These are phyloP conservation scores for Siderastrea siderea DNA, from an alignment of 92 coral and sea anemone genomes.

Conservation along the genomic window DNA sequence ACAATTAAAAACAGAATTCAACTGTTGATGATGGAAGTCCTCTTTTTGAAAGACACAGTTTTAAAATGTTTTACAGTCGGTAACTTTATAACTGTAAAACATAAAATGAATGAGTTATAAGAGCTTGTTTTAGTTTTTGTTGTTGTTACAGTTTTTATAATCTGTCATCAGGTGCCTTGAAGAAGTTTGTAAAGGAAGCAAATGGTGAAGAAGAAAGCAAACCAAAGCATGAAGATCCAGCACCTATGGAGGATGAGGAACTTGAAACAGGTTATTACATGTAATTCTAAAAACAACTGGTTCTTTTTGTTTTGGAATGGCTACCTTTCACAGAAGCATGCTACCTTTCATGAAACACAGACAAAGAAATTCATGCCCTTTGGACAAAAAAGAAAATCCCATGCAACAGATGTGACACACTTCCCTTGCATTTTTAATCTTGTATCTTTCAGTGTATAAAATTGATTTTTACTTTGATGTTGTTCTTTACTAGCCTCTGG, in stretches of 20 bases:
- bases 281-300: too few species aligned
- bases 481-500: constrained; percentile 55
- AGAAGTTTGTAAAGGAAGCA: constrained; percentile 56
- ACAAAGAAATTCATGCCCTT: too few species aligned
- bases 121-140: too few species aligned
- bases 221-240: constrained; percentile 39
- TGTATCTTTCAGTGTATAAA: neutral
- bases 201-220: constrained; percentile 54
- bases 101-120: neutral
- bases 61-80: too few species aligned
- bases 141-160: neutral
- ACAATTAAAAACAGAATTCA: too few species aligned
- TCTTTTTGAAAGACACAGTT: too few species aligned
- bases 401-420: neutral
- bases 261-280: constrained; percentile 8
- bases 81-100: too few species aligned
- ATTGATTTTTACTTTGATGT: neutral
- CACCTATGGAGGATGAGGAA: constrained; percentile 39
- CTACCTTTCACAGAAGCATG: too few species aligned
- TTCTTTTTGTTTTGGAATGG: too few species aligned
- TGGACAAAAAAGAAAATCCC: too few species aligned
- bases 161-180: constrained; percentile 57
- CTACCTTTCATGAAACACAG: too few species aligned
- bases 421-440: neutral
- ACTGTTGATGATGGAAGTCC: too few species aligned